Evolutionary conservation across 2,888 invertebrate species (phyloP), one percentile per base, ranked within the genome.

Genomic region (Melieria crassipennis): DNA sequence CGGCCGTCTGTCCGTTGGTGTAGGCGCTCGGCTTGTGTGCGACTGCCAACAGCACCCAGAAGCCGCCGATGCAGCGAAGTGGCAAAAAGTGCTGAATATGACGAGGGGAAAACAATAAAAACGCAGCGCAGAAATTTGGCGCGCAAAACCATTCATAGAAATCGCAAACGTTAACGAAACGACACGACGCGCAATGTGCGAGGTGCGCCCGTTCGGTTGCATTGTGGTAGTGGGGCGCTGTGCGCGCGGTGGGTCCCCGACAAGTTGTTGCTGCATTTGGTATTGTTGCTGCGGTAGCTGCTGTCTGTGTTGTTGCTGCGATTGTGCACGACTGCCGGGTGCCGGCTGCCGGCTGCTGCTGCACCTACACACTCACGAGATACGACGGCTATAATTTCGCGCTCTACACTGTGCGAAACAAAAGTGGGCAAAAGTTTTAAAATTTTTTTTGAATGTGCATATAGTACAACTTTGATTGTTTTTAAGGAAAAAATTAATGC

Each of bases 61-160:
- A 4, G 43, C 16, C 10, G 43, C 16, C 10, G 7, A 5, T 13
- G 30, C 42, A 5, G 30, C 58, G 1, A 30, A 5, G 16, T 13
- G 11, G 10, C 10, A 42, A 16, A 6, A 13, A 16, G 2, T 16
- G 58, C 30, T 30, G 30, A 30, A 30, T 30, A 30, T 30, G 30
- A 30, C 30, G 30, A 30, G 30, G 30, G 30, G 30, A 30, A 30
- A 30, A 30, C 30, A 30, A 30, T 30, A 58, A 42, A n/a, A 58
- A 16, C 58, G 10, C 10, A 58, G 7, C 52, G 52, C 52, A 1
- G 30, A 30, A 50, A 56, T 75, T 75, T 75, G 75, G 75, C 75
- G 75, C 75, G 75, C 66, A 75, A 75, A 70, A 64, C 69, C 65
- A 16, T 72, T 65, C 64, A 65, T 61, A 52, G 55, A 50, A 45